Base-by-base conservation (phyloP, 2,113 vertebrate genomes). In the Mesoclemmys tuberculata region DNA sequence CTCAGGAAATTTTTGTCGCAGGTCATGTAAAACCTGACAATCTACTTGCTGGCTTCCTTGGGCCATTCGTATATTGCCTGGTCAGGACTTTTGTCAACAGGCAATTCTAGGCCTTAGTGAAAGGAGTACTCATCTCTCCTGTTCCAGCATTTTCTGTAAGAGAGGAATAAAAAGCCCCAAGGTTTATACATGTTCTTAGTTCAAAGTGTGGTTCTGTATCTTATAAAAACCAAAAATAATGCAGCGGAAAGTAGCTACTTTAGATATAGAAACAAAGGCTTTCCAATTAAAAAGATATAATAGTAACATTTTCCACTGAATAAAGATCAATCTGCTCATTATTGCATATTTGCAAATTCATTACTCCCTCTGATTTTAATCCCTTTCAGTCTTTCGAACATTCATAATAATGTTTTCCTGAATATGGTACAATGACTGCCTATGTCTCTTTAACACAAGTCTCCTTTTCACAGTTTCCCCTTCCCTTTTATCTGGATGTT, bases 41-140 rank as follows among this genome's bases (percentile, higher is more conserved):
- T 99, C 99, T 99, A 99, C 99, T 98, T 99, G 99, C 97, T 99
- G 99, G 98, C 98, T 99, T 99, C 99, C 99, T 99, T 99, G 99
- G 99, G 99, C 99, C 99, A 99, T 99, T 99, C 99, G 99, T 99
- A 98, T 99, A 98, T 97, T 99, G 98, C 99, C 99, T 98, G 98
- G 98, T 99, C 98, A 98, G 98, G 98, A 98, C 98, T 97, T 98
- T 94, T 98, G 97, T 98, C 97, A 98, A 97, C 97, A 98, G 98
- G 98, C 98, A 98, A 98, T 97, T 98, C 97, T 96, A 98, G 98
- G 98, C 98, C 98, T 99, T 98, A 98, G 97, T 98, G 94, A 97
- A 97, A 96, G 98, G 96, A 98, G 98, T 95, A 98, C 94, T 98
- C 98, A 98, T 97, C 98, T 98, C 98, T 99, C 98, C 98, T 99